phyloP scores from a whole-genome alignment of 2,888 invertebrate genomes.

The Netelia virgata region DNA sequence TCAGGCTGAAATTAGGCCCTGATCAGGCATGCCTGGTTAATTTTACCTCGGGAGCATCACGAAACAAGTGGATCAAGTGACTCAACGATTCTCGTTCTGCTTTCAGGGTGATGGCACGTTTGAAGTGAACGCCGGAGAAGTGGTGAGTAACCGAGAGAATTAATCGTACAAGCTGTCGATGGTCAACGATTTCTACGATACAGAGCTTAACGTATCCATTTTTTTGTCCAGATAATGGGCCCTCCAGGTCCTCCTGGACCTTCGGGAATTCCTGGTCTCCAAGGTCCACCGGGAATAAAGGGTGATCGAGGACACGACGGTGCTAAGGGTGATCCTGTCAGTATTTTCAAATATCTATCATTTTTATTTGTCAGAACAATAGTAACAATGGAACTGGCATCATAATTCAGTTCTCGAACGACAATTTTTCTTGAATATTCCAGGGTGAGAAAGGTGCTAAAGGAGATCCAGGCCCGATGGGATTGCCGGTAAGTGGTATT shows the following conservation, averaged over 20 bases:
- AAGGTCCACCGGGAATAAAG: conserved; percentile 94
- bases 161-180: not conserved
- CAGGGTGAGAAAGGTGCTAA: conserved; percentile 93
- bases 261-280: conserved; percentile 90
- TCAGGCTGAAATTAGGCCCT: too few relatives aligned
- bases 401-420: conserved; percentile 15
- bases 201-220: not conserved
- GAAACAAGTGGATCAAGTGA: not conserved
- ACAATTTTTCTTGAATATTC: conserved; percentile 82
- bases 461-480: conserved; percentile 97
- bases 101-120: conserved; percentile 93
- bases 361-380: not conserved
- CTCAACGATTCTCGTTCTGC: conserved; percentile 67
- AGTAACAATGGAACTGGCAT: not conserved
- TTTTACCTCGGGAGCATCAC: too few relatives aligned
- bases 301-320: conserved; percentile 94
- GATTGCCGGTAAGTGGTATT: conserved; percentile 93
- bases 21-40: too few relatives aligned
- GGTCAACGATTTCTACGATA: not conserved
- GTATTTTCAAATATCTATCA: conserved; percentile 78
- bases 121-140: conserved; percentile 90
- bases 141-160: conserved; percentile 86
- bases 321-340: conserved; percentile 92
- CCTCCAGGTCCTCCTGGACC: conserved; percentile 92
- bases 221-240: conserved; percentile 85